Evolutionary conservation across 2,797 vertebrate species (phyloP).

Genomic region (Neomorphus geoffroyi): DNA sequence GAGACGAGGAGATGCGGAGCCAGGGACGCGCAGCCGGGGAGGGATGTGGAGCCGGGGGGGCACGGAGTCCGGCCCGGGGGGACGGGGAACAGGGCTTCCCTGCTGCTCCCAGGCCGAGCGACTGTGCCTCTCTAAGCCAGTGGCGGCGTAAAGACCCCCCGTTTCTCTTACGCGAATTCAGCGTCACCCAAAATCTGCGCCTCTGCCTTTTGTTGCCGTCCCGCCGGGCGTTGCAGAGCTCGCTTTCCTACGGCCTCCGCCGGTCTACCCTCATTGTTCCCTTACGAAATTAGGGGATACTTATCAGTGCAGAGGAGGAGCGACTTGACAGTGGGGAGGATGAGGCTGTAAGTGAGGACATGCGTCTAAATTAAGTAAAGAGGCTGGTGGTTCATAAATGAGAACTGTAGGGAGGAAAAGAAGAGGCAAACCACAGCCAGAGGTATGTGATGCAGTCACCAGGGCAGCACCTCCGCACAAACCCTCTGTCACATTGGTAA

Average conservation of each 20-base stretch:
- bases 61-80: too few species aligned
- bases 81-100: neutral
- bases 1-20: neutral
- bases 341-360: neutral
- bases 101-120: rapidly evolving
- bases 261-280: neutral
- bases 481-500: rapidly evolving
- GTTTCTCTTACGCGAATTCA: neutral
- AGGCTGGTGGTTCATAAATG: neutral
- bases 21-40: too few species aligned
- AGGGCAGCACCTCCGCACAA: rapidly evolving
- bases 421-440: neutral
- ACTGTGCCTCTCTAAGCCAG: neutral
- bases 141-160: rapidly evolving
- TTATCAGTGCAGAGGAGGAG: neutral
- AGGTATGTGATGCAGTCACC: rapidly evolving
- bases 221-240: neutral
- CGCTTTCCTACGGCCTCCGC: too few species aligned
- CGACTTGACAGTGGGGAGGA: neutral
- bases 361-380: neutral
- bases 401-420: neutral
- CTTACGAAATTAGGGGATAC: rapidly evolving
- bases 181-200: rapidly evolving
- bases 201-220: too few species aligned
- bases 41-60: neutral